A percentile compares a stretch with the other conserved stretches of the same genome.
phyloP scores from a whole-genome alignment of 2,888 invertebrate genomes.

The Protodeltote pygarga region DNA sequence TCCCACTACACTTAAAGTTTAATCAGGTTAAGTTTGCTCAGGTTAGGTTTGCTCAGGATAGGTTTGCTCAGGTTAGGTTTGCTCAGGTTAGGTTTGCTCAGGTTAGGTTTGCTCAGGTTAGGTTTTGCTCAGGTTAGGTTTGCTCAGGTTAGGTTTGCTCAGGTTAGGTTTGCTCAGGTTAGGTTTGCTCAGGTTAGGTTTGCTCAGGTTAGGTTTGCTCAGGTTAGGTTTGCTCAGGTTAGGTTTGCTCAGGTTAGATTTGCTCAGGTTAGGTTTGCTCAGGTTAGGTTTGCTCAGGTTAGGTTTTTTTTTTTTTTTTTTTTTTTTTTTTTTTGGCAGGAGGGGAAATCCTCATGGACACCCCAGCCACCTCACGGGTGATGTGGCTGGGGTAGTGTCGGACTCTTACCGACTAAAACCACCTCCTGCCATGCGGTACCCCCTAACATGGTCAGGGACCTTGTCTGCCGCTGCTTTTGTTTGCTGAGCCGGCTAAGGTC shows the following conservation, averaged over 20 bases:
- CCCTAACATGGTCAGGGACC: no score
- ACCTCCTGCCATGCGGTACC: no score
- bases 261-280: conserved; percentile 31
- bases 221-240: conserved; percentile 19
- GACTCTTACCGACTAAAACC: no score
- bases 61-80: conserved; percentile 21
- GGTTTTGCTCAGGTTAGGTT: conserved; percentile 34
- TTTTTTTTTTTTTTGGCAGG: no score
- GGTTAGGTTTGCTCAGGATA: conserved; percentile 30
- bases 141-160: conserved; percentile 31
- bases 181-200: conserved; percentile 27
- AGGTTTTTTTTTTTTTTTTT: conserved; percentile 27
- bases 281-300: conserved; percentile 25
- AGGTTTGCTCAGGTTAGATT: conserved; percentile 27
- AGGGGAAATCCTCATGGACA: no score
- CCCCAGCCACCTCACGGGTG: no score
- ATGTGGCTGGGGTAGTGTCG: conserved; percentile 23
- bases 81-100: conserved; percentile 21
- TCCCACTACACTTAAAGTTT: no score
- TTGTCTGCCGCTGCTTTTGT: no score
- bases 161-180: conserved; percentile 21
- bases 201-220: conserved; percentile 15
- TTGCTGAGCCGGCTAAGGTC: no score
- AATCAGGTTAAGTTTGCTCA: conserved; percentile 8
- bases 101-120: conserved; percentile 43